Evolutionary conservation across 2,797 vertebrate species (phyloP), one percentile per base, ranked within the genome.

Genomic region (Capromys pilorides): DNA sequence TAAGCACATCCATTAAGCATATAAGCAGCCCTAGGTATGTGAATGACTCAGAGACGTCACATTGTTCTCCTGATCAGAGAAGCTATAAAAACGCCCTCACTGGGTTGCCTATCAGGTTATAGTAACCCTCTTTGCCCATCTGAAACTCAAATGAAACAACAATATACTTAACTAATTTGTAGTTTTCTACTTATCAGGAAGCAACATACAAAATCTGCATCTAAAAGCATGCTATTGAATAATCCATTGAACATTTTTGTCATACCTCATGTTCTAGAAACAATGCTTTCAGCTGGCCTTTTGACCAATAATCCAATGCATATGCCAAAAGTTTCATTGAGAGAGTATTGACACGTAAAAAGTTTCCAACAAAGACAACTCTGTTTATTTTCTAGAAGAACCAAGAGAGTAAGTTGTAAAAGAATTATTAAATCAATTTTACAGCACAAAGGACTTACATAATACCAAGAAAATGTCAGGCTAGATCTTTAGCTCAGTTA

Each of bases 321-420:
- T 98, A 99, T 3, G 98, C 98, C 97, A 99, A 97, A 96, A 99
- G 98, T 96, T 99, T 99, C 98, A 98, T 99, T 10, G 99, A 99
- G 85, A 99, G 98, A 71, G 98, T 99, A 98, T 99, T 99, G 96
- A 98, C 98, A 91, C 98, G 98, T 94, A 99, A 97, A 94, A 99
- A 99, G 96, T 99, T 99, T 89, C 98, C 99, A 96, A 99, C 98
- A 97, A 99, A 99, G 95, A 99, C 98, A 97, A 99, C 98, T 98
- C 98, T 97, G 96, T 98, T 98, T 98, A 99, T 99, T 98, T 99
- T 99, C 98, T 99, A 82, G 75, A 94, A 96, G 93, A 95, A 91
- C 54, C 80, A 91, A 93, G 5, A 62, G 64, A 84, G 39, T 54
- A 28, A 71, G 66, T 87, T 88, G 6, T 79, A 88, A 92, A 81